Conservation (phyloP, 2,113 vertebrate species). For the Suncus etruscus region DNA sequence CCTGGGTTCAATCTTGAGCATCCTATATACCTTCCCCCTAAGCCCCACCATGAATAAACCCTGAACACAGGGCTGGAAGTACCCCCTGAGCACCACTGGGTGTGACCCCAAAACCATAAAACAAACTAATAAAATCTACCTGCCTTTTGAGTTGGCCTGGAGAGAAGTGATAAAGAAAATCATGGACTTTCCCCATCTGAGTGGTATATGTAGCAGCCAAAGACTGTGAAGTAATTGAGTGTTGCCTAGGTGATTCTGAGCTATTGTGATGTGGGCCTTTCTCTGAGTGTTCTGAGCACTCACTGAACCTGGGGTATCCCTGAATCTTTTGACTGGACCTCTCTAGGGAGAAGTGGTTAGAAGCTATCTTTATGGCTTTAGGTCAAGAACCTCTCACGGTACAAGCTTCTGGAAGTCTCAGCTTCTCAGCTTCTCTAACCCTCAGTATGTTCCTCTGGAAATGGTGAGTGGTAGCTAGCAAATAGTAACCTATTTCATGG, state of each 20-base stretch:
- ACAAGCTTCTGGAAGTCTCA: no score
- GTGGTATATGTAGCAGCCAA: no score
- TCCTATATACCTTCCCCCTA: no score
- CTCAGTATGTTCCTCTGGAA: background rate
- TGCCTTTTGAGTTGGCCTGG: background rate
- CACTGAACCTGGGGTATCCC: fast-evolving
- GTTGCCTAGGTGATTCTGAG: background rate
- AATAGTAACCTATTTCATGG: background rate
- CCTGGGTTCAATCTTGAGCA: no score
- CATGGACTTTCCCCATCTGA: no score
- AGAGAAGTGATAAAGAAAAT: background rate
- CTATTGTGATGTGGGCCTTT: background rate
- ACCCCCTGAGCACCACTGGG: no score
- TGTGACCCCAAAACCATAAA: no score
- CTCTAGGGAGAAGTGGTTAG: fast-evolving
- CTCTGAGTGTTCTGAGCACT: background rate
- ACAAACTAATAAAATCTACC: background rate
- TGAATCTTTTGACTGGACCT: no score
- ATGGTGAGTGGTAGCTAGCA: background rate
- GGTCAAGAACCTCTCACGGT: background rate
- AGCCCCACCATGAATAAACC: no score
- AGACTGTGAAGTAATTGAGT: background rate
- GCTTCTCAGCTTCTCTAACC: background rate
- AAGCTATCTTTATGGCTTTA: no score
- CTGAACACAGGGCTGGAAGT: no score